Conservation (phyloP, 2,797 vertebrate genomes). For the Adrianichthys oophorus region DNA sequence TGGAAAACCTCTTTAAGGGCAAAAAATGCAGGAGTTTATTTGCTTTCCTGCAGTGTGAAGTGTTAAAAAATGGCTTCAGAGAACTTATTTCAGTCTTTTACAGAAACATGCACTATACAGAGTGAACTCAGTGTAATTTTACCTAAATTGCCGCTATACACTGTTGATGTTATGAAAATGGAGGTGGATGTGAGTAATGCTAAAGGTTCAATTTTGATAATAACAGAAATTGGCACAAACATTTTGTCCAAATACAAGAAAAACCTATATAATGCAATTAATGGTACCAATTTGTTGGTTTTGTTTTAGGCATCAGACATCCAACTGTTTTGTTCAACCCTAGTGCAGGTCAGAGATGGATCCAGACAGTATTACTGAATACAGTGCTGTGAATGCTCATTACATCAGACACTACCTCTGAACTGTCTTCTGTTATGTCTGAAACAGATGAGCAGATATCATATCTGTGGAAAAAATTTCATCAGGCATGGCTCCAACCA, state of each 20-base stretch:
- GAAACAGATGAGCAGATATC: slow-evolving; percentile 54
- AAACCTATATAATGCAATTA: slow-evolving; percentile 39
- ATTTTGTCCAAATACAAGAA: slow-evolving; percentile 22
- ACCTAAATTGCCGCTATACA: too few relatives aligned
- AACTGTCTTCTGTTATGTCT: slow-evolving; percentile 23
- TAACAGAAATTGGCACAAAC: slow-evolving; percentile 11
- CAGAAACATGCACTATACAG: too few relatives aligned
- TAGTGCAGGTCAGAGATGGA: slow-evolving; percentile 18
- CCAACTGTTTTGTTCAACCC: slow-evolving; percentile 22
- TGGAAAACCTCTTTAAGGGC: too few relatives aligned
- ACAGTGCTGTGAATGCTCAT: slow-evolving; percentile 24
- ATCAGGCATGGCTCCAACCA: slow-evolving; percentile 41
- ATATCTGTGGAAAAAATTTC: slow-evolving; percentile 57
- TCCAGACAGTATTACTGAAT: slow-evolving; percentile 42
- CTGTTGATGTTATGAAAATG: too few relatives aligned
- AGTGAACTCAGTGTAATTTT: too few relatives aligned
- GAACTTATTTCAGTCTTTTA: too few relatives aligned
- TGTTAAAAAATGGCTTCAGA: too few relatives aligned
- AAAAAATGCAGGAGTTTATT: too few relatives aligned
- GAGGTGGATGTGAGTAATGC: too few relatives aligned
- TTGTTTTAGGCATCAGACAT: slow-evolving; percentile 26
- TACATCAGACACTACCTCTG: slow-evolving; percentile 10
- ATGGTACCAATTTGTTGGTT: slow-evolving; percentile 44
- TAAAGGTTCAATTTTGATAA: slow-evolving; percentile 1
- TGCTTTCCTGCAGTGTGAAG: too few relatives aligned